Percentiles rank a stretch among this genome's conserved stretches.
Conservation (phyloP, 2,888 invertebrate genomes). For the Leptopterna dolabrata region DNA sequence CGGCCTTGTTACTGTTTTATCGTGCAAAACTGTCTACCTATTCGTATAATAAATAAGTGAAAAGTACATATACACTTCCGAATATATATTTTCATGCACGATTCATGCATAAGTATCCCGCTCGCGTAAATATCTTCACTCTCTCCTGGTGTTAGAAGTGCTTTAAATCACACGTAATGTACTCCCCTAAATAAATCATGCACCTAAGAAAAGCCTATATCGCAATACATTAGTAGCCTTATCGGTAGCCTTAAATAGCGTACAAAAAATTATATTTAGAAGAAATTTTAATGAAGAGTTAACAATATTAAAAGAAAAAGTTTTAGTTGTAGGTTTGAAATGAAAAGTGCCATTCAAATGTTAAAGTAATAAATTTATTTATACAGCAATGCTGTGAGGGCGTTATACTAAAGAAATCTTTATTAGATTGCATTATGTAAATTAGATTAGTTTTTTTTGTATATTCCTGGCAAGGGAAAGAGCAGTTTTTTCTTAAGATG, state of each 20-base stretch:
- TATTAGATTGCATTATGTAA: background rate
- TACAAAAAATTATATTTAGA: background rate
- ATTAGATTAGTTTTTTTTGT: background rate
- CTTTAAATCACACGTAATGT: background rate
- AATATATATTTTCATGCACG: no score
- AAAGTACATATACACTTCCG: no score
- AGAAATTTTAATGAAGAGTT: slow-evolving; percentile 9
- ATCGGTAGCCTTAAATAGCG: slow-evolving; percentile 38
- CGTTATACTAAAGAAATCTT: background rate
- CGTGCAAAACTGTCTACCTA: no score
- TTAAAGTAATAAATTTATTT: background rate
- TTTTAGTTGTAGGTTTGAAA: slow-evolving; percentile 23
- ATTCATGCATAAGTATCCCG: no score
- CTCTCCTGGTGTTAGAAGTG: background rate
- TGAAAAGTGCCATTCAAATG: slow-evolving; percentile 34
- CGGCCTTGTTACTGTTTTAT: no score
- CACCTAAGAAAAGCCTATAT: background rate
- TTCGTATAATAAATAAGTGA: no score
- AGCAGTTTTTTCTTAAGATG: background rate
- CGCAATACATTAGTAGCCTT: slow-evolving; percentile 40
- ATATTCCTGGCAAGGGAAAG: background rate
- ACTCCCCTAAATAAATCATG: background rate
- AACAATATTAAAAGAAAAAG: background rate
- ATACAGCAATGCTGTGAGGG: background rate
- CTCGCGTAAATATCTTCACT: background rate